Evolutionary conservation across 2,888 invertebrate species (phyloP).

Genomic region (Eupithecia pulchellata): DNA sequence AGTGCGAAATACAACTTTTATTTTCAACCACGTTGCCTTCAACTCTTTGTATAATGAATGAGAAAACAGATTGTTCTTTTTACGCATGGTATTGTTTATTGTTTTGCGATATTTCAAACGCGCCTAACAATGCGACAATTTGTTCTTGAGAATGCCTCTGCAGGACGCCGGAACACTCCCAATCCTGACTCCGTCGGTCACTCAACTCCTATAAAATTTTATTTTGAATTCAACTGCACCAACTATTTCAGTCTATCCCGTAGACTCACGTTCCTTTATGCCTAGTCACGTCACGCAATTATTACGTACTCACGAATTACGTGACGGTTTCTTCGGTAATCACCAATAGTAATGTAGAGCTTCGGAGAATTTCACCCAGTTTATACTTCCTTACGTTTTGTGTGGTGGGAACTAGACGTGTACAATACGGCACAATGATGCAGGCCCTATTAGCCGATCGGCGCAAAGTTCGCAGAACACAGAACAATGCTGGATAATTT

Average conservation of each 20-base stretch:
- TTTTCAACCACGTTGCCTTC: conserved; percentile 34
- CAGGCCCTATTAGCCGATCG: conserved; percentile 71
- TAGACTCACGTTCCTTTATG: conserved; percentile 34
- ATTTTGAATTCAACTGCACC: conserved; percentile 60
- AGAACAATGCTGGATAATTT: conserved; percentile 83
- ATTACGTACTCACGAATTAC: conserved; percentile 52
- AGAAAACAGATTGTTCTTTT: conserved; percentile 33
- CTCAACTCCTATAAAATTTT: conserved; percentile 66
- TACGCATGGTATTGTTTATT: conserved; percentile 37
- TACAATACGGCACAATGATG: conserved; percentile 66
- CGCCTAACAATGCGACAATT: conserved; percentile 54
- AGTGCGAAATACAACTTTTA: conserved; percentile 35
- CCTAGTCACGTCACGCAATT: conserved; percentile 45
- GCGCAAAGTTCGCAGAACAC: conserved; percentile 75
- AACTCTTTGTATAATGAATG: conserved; percentile 36
- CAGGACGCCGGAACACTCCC: conserved; percentile 67
- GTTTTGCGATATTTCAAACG: conserved; percentile 39
- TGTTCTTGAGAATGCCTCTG: conserved; percentile 59
- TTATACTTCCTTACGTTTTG: conserved; percentile 62
- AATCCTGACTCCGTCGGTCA: conserved; percentile 66
- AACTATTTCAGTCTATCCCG: conserved; percentile 47
- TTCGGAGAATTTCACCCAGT: conserved; percentile 55
- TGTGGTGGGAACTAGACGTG: conserved; percentile 65
- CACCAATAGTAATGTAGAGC: conserved; percentile 46
- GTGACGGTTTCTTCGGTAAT: conserved; percentile 53